A percentile compares a stretch with the other conserved stretches of the same genome.
Evolutionary conservation across 2,797 vertebrate species (phyloP).

Genomic region (Eulemur mongoz): DNA sequence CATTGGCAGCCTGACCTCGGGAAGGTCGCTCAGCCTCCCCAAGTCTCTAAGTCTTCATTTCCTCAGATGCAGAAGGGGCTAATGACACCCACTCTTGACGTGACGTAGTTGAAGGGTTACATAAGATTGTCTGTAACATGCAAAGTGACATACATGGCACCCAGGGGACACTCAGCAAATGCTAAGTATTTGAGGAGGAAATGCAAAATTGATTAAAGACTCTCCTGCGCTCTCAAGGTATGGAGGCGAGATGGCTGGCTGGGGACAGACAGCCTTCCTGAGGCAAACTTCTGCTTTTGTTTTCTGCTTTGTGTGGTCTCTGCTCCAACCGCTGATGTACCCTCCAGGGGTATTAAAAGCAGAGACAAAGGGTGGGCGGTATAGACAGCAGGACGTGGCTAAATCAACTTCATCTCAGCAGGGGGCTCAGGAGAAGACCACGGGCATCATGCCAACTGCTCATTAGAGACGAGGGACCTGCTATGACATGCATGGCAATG

Average conservation of each 20-base stretch:
- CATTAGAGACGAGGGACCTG: background rate
- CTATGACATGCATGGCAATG: background rate
- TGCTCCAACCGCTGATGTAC: background rate
- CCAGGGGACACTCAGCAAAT: background rate
- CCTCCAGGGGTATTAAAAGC: background rate
- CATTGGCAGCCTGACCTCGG: background rate
- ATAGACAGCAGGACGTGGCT: background rate
- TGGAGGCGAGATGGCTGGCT: background rate
- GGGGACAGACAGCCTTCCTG: background rate
- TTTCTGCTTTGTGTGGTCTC: background rate
- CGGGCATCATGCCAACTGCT: background rate
- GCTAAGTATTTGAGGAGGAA: background rate
- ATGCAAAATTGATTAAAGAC: background rate
- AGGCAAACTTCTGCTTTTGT: background rate
- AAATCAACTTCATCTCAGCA: constrained; percentile 22
- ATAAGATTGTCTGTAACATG: background rate
- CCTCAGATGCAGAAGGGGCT: background rate
- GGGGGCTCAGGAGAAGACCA: background rate
- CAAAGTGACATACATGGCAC: background rate
- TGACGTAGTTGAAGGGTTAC: background rate
- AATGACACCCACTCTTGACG: background rate
- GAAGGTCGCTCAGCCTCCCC: background rate
- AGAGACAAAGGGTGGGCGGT: background rate
- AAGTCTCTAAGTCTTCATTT: background rate
- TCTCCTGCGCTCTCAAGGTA: background rate